phyloP scores from a whole-genome alignment of 2,113 vertebrate species.

The Cyprinodon brontotheroides region DNA sequence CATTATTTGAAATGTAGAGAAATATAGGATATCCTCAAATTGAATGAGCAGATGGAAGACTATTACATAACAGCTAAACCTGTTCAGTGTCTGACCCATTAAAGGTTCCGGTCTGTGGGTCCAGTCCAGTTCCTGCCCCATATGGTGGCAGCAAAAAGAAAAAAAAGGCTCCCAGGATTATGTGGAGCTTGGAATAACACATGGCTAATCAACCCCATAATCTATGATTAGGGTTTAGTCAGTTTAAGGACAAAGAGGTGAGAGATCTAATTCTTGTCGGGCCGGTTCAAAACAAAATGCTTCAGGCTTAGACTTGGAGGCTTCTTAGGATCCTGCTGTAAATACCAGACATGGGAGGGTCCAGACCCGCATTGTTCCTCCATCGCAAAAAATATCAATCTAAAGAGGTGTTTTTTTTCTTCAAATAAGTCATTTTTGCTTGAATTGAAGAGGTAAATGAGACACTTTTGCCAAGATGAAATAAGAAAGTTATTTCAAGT shows the following conservation, averaged over 20 bases:
- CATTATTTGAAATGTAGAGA: slow-evolving; percentile 7
- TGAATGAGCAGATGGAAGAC: slow-evolving; percentile 32
- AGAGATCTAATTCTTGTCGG: slow-evolving; percentile 49
- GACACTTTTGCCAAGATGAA: too few relatives aligned
- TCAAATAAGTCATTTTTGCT: too few relatives aligned
- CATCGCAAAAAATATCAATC: background rate
- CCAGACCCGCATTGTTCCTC: slow-evolving; percentile 25
- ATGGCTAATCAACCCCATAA: slow-evolving; percentile 52
- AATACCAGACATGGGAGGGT: slow-evolving; percentile 28
- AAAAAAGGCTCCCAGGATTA: slow-evolving; percentile 62
- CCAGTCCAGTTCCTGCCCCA: slow-evolving; percentile 40
- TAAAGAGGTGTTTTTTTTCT: too few relatives aligned
- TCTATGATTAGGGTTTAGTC: slow-evolving; percentile 60
- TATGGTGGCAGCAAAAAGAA: slow-evolving; percentile 56
- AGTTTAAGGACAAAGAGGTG: slow-evolving; percentile 53
- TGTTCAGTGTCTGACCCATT: slow-evolving; percentile 8
- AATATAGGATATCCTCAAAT: slow-evolving; percentile 19
- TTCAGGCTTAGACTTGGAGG: slow-evolving; percentile 19
- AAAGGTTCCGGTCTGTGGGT: slow-evolving; percentile 15
- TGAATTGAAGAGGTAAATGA: too few relatives aligned
- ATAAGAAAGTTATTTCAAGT: too few relatives aligned
- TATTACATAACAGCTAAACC: slow-evolving; percentile 49
- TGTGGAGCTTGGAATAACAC: slow-evolving; percentile 50
- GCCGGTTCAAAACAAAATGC: slow-evolving; percentile 33
- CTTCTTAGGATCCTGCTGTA: slow-evolving; percentile 11